Conservation (phyloP, 2,888 invertebrate species). For the Cephus sareptanus region DNA sequence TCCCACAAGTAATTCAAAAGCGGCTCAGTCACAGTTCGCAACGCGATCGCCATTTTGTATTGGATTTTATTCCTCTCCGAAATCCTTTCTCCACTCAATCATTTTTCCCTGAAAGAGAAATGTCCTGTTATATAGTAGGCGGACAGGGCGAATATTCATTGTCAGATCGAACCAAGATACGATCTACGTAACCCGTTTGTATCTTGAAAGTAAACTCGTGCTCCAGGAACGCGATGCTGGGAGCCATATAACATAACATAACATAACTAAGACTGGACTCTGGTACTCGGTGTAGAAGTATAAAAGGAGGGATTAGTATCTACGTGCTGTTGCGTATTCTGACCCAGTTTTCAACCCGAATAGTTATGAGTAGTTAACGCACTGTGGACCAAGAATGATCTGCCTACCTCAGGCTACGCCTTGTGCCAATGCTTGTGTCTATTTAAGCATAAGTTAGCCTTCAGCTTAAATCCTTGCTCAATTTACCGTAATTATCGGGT, state of each 20-base stretch:
- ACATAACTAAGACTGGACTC: background rate
- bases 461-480: constrained; percentile 19
- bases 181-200: background rate
- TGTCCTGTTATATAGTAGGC: background rate
- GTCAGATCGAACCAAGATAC: background rate
- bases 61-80: background rate
- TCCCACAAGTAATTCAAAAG: background rate
- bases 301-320: constrained; percentile 7
- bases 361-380: constrained; percentile 9
- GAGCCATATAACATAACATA: background rate
- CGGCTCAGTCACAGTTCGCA: background rate
- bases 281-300: background rate
- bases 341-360: constrained; percentile 34
- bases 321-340: constrained; percentile 34
- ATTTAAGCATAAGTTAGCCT: constrained; percentile 7
- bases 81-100: background rate
- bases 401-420: background rate
- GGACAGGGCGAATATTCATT: background rate
- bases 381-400: background rate
- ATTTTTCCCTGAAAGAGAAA: background rate
- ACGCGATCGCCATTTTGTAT: background rate
- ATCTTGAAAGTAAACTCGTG: background rate
- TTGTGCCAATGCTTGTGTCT: background rate
- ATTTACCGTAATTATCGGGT: constrained; percentile 16
- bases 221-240: background rate